Evolutionary conservation across 2,888 invertebrate species (phyloP), one percentile per base, ranked within the genome.

Genomic region (Disparrhopalites patrizii): DNA sequence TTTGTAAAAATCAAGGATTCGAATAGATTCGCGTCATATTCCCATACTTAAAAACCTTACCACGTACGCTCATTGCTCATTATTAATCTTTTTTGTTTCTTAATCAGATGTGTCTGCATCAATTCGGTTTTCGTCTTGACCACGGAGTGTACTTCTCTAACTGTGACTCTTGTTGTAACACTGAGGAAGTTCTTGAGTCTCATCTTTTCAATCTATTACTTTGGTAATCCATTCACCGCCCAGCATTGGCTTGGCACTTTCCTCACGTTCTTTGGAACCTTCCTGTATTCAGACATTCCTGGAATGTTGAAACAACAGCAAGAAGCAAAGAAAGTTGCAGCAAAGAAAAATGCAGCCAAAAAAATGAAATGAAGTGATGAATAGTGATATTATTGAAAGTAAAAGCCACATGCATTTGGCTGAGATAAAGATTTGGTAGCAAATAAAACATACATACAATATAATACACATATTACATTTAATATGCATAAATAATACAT

Each of bases 161-260:
- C 94, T 0, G 96, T 99, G 1, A 98, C 97, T 0, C 82, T 99
- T 73, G 93, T 99, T 0, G 90, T 99, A 31, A 99, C 99, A 0
- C 80, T 98, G 62, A 84, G 99, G 57, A 99, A 99, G 81, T 99
- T 99, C 78, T 84, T 93, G 33, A 96, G 96, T 0, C 82, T 99
- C 38, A 80, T 99, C n/a, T 90, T 99, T 78, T 98, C 97, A 0
- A 95, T 99, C 74, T 76, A 92, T 56, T 94, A 96, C 80, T 99
- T 99, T 78, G 84, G 87, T 76, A 99, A 98, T 82, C 89, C 93
- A 0, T 99, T 99, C 78, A 97, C 96, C 0, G 8, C 85, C 0
- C 85, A 86, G 52, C 98, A 99, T 78, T 95, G 96, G 93, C 76
- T 91, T 40, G 97, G 97, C 3, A 93, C 97, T 0, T 76, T 85